A percentile compares a stretch with the other conserved stretches of the same genome.
Evolutionary conservation across 2,797 vertebrate genomes (phyloP).

Genomic region (Cossypha dichroa): DNA sequence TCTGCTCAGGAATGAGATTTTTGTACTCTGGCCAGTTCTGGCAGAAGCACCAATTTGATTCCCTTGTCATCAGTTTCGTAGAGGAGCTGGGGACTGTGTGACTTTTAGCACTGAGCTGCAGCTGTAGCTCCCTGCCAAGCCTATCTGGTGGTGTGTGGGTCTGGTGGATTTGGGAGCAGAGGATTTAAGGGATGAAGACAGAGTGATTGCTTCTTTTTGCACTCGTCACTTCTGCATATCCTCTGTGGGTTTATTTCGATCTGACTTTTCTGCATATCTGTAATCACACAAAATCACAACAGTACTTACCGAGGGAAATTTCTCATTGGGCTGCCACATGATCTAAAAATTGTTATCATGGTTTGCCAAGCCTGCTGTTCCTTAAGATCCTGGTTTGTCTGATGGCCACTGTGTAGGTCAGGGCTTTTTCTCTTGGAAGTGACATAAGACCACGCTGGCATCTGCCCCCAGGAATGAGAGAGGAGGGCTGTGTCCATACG

Average conservation of each 20-base stretch:
- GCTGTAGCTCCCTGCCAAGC: neutral
- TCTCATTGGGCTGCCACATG: neutral
- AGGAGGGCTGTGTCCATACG: constrained; percentile 56
- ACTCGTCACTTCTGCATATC: neutral
- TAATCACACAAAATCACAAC: neutral
- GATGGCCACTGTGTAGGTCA: constrained; percentile 6
- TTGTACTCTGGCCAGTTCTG: constrained; percentile 60
- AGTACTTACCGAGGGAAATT: neutral
- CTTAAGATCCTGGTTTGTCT: neutral
- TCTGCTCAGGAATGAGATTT: constrained; percentile 61
- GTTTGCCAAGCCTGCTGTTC: constrained; percentile 1
- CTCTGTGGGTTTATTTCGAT: neutral
- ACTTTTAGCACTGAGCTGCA: neutral
- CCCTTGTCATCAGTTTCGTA: constrained; percentile 24
- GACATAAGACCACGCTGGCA: constrained; percentile 44
- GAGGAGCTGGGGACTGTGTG: neutral
- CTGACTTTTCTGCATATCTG: neutral
- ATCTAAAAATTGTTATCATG: neutral
- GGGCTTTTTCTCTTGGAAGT: constrained; percentile 47
- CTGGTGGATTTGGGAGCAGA: neutral
- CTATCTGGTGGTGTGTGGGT: neutral
- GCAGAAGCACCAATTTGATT: constrained; percentile 45
- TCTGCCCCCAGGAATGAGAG: constrained; percentile 57
- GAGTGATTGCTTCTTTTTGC: neutral
- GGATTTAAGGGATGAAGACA: neutral